Conservation (phyloP, 2,888 invertebrate species). For the Panopea generosa region DNA sequence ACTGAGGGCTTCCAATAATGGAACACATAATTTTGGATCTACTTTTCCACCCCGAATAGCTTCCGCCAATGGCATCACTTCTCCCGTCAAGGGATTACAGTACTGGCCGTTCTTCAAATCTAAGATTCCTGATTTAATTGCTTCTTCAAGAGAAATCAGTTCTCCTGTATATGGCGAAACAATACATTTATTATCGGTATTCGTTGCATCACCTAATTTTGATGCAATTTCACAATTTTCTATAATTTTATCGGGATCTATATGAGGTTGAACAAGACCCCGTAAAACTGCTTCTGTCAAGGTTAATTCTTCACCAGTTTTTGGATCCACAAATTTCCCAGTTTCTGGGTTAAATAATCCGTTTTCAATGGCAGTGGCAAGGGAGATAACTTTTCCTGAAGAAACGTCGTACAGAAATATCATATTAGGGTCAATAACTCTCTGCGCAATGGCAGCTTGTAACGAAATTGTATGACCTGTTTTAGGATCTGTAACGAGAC, state of each 20-base stretch:
- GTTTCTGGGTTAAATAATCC: slow-evolving; percentile 77
- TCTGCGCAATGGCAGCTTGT: slow-evolving; percentile 79
- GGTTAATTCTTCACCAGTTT: slow-evolving; percentile 94
- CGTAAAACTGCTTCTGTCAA: slow-evolving; percentile 96
- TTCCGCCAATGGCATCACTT: slow-evolving; percentile 72
- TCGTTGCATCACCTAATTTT: slow-evolving; percentile 84
- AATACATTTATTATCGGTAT: slow-evolving; percentile 88
- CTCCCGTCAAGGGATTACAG: slow-evolving; percentile 68
- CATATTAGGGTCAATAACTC: slow-evolving; percentile 76
- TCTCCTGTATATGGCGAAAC: slow-evolving; percentile 92
- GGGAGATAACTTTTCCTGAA: slow-evolving; percentile 71
- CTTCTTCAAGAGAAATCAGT: slow-evolving; percentile 87
- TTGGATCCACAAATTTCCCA: slow-evolving; percentile 85
- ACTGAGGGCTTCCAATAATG: slow-evolving; percentile 80
- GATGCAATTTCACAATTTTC: slow-evolving; percentile 74
- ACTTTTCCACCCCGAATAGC: slow-evolving; percentile 77
- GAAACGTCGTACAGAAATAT: slow-evolving; percentile 77
- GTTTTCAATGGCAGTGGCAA: slow-evolving; percentile 75
- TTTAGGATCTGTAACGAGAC: slow-evolving; percentile 85
- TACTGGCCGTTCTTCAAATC: slow-evolving; percentile 75
- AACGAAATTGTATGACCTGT: slow-evolving; percentile 84
- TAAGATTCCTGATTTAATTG: slow-evolving; percentile 75
- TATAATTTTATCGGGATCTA: slow-evolving; percentile 74
- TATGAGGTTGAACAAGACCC: slow-evolving; percentile 90
- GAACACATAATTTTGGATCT: slow-evolving; percentile 72